phyloP scores from a whole-genome alignment of 2,888 invertebrate species.

The Fissipunctia ypsillon region DNA sequence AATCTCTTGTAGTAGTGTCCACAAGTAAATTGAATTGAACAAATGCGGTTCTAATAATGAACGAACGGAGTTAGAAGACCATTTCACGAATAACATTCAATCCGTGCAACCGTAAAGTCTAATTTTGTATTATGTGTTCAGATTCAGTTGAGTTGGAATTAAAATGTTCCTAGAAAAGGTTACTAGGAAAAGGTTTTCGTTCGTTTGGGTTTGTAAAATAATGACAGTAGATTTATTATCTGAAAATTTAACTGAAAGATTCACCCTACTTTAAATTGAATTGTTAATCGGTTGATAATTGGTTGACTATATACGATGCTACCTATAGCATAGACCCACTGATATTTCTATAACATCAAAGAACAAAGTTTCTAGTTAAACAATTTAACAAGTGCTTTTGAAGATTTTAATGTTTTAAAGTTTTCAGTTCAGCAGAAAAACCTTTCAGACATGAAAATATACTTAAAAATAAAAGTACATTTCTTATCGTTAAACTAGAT shows the following conservation, averaged over 20 bases:
- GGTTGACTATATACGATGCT: not conserved
- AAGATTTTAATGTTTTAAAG: not conserved
- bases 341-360: not conserved
- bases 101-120: slow-evolving; percentile 28
- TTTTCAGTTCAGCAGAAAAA: not conserved
- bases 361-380: not conserved
- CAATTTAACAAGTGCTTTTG: not conserved
- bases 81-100: slow-evolving; percentile 55
- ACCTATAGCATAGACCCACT: not conserved
- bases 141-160: not conserved
- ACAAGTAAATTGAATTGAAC: slow-evolving; percentile 77
- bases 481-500: slow-evolving; percentile 51
- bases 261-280: not conserved
- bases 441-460: not conserved
- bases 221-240: not conserved
- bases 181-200: too few relatives aligned
- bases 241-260: not conserved
- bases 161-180: slow-evolving; percentile 14
- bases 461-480: slow-evolving; percentile 4
- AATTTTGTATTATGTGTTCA: slow-evolving; percentile 21
- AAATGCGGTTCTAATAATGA: slow-evolving; percentile 73
- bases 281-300: not conserved
- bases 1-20: slow-evolving; percentile 73
- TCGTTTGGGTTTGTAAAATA: not conserved
- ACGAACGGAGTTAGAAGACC: slow-evolving; percentile 56